Evolutionary conservation across 2,888 invertebrate genomes (phyloP), one percentile per base, ranked within the genome.

Genomic region (Malthinus seriepunctatus): DNA sequence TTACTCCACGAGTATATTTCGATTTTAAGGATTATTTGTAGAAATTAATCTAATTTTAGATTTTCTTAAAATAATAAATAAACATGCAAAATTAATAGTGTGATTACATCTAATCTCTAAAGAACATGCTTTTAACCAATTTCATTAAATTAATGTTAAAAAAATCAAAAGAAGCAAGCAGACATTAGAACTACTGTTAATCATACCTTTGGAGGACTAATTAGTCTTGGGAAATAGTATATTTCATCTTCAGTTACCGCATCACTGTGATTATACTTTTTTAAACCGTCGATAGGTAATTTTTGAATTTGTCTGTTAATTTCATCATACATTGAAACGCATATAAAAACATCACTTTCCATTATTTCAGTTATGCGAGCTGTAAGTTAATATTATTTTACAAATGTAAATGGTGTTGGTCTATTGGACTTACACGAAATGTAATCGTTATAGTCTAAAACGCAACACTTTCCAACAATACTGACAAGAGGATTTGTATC

Each of bases 161-260:
- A 42, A 42, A 23, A 11, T 11, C 39, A 42, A 42, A 14, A 14
- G 23, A 42, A 42, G 15, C 23, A 42, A 42, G 39, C 39, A 3
- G 23, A 2, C 2, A 23, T 23, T 23, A 23, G 15, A 32, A 32
- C 32, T 32, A 32, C n/a, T 10, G 38, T 42, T 15, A 42, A 55
- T 71, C 76, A 72, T 75, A 85, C 85, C 80, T 84, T 85, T 38
- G 81, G 81, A 8, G 88, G 87, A 73, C 85, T 88, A 39, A 89
- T 84, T 4, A 86, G 81, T 67, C 83, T 81, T 52, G 89, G 86
- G 79, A 95, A 94, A 78, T 87, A 90, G 73, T 90, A 92, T 49
- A 91, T 83, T 79, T 99, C 98, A 79, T 99, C 98, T 48, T 94
- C 90, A n/a, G 90, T 91, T 38, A 97, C 96, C 8, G 87, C 84